These are phyloP conservation scores for Orchesellides sinensis DNA, from an alignment of 2,888 invertebrate species.

Conservation along the genomic window DNA sequence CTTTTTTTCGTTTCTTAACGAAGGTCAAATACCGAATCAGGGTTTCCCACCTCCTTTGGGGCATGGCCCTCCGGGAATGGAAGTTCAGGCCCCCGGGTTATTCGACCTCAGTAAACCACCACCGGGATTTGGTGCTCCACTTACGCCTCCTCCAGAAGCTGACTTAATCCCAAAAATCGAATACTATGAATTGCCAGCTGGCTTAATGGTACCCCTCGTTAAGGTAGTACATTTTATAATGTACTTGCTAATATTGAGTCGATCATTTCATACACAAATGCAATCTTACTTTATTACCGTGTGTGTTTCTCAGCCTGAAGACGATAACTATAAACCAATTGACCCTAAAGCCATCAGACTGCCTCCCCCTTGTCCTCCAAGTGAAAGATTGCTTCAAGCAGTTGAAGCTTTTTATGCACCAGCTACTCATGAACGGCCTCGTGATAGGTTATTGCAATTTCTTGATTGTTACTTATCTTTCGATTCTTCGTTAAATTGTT, in stretches of 20 bases:
- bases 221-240: conserved; percentile 80
- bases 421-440: conserved; percentile 95
- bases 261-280: neutral
- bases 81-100: conserved; percentile 63
- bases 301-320: conserved; percentile 57
- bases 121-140: conserved; percentile 75
- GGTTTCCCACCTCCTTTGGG: conserved; percentile 47
- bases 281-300: no score
- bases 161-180: conserved; percentile 80
- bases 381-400: conserved; percentile 93
- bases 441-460: conserved; percentile 86
- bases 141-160: conserved; percentile 72
- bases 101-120: conserved; percentile 76
- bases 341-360: conserved; percentile 93
- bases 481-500: no score
- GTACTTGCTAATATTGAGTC: neutral
- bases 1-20: neutral
- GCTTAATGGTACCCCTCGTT: conserved; percentile 97
- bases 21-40: conserved; percentile 52
- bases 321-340: conserved; percentile 91
- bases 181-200: conserved; percentile 98
- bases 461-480: no score
- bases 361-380: conserved; percentile 97
- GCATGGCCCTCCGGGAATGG: conserved; percentile 68
- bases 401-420: conserved; percentile 97